Conservation (phyloP, 1,140 invertebrate genomes). For the Philaenus spumarius region DNA sequence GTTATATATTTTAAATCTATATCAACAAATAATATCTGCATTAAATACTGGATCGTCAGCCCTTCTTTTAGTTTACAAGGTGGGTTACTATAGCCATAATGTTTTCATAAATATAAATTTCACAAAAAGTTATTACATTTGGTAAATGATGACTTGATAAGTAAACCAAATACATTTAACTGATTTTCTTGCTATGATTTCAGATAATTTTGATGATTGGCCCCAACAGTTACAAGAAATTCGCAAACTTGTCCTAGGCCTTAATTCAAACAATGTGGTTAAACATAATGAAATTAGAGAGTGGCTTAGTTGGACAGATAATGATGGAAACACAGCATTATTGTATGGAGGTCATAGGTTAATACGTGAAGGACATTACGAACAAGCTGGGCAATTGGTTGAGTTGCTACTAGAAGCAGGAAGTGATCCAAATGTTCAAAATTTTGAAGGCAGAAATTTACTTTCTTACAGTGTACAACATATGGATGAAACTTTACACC, state of each 20-base stretch:
- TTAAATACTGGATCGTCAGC: too few species aligned
- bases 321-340: conserved; percentile 41
- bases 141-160: not conserved
- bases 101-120: too few species aligned
- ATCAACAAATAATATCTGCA: too few species aligned
- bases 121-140: not conserved
- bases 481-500: conserved; percentile 31
- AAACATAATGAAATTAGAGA: not conserved
- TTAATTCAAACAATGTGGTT: not conserved
- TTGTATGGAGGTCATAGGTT: conserved; percentile 31
- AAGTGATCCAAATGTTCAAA: conserved; percentile 30
- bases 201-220: not conserved
- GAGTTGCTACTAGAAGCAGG: conserved; percentile 29
- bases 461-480: conserved; percentile 34
- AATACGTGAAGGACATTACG: conserved; percentile 29
- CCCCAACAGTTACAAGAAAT: not conserved
- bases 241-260: not conserved
- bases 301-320: conserved; percentile 29
- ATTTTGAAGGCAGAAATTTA: conserved; percentile 31
- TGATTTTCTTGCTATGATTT: too few species aligned
- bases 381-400: conserved; percentile 27
- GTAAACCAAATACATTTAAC: too few species aligned
- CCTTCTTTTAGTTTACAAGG: too few species aligned
- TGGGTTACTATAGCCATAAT: too few species aligned
- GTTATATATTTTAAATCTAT: too few species aligned